phyloP scores from a whole-genome alignment of 2,888 invertebrate genomes.

The Blastobasis lacticolella region DNA sequence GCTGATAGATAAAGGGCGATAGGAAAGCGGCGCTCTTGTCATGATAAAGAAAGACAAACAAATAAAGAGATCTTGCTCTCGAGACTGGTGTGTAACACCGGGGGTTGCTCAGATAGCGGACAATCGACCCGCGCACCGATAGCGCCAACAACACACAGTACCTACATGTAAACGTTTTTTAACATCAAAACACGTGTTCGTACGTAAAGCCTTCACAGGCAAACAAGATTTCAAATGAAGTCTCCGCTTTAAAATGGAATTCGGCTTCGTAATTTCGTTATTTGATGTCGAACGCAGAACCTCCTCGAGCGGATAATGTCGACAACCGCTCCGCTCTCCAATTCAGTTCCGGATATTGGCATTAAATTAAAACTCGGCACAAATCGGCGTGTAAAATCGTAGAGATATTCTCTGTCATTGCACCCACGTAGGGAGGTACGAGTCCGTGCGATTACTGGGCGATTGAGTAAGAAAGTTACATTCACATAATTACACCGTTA shows the following conservation, averaged over 20 bases:
- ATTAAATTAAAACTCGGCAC: conserved; percentile 20
- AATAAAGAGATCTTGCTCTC: conserved; percentile 48
- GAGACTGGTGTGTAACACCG: conserved; percentile 50
- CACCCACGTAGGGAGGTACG: too few species aligned
- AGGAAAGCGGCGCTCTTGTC: conserved; percentile 56
- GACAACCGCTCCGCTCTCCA: conserved; percentile 17
- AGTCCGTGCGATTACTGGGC: conserved; percentile 1
- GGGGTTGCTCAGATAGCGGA: conserved; percentile 42
- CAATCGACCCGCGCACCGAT: too few species aligned
- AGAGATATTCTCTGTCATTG: neutral
- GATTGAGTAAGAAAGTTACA: conserved; percentile 3
- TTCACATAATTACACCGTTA: conserved; percentile 10
- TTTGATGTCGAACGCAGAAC: conserved; percentile 24
- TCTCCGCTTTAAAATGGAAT: too few species aligned
- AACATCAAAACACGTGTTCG: neutral
- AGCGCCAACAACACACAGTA: neutral
- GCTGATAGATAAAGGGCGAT: conserved; percentile 64
- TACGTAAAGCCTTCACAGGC: neutral
- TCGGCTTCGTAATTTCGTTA: conserved; percentile 20
- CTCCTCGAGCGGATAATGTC: conserved; percentile 13
- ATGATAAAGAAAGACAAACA: conserved; percentile 53
- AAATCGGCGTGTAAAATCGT: neutral
- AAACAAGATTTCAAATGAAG: neutral
- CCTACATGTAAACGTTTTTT: neutral
- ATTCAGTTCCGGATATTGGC: conserved; percentile 34